Conservation (phyloP, 2,113 vertebrate species). For the Pelvicachromis taeniatus region DNA sequence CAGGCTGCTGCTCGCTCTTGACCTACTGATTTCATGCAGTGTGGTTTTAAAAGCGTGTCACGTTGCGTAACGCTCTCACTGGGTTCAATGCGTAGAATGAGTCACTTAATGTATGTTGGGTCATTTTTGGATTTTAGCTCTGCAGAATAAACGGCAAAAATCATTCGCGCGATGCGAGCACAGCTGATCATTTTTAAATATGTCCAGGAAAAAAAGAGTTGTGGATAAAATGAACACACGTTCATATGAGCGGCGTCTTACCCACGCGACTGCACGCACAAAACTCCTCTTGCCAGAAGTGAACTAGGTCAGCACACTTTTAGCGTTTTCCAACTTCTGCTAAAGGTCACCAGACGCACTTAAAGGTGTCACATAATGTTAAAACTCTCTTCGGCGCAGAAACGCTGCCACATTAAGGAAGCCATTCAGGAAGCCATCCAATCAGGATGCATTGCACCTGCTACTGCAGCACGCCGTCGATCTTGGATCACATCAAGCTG, state of each 20-base stretch:
- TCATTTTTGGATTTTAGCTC: not conserved
- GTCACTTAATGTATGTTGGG: not conserved
- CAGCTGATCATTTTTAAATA: not conserved
- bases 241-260: not conserved
- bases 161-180: not conserved
- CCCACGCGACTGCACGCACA: not conserved
- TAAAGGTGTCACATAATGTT: slow-evolving; percentile 31
- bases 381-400: not conserved
- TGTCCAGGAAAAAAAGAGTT: not conserved
- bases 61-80: not conserved
- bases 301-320: slow-evolving; percentile 38
- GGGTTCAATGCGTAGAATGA: not conserved
- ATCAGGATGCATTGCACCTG: slow-evolving; percentile 45
- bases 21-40: not conserved
- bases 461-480: not conserved
- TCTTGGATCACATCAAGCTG: slow-evolving; percentile 5
- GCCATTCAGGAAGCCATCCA: slow-evolving; percentile 44
- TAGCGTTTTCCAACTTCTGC: slow-evolving; percentile 2
- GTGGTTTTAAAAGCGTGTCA: not conserved
- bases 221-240: not conserved
- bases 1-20: not conserved
- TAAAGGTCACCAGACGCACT: slow-evolving; percentile 44
- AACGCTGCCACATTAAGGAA: slow-evolving; percentile 23
- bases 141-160: not conserved
- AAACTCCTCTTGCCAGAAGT: not conserved